phyloP scores from a whole-genome alignment of 2,888 invertebrate genomes.

The Caenorhabditis sp. region DNA sequence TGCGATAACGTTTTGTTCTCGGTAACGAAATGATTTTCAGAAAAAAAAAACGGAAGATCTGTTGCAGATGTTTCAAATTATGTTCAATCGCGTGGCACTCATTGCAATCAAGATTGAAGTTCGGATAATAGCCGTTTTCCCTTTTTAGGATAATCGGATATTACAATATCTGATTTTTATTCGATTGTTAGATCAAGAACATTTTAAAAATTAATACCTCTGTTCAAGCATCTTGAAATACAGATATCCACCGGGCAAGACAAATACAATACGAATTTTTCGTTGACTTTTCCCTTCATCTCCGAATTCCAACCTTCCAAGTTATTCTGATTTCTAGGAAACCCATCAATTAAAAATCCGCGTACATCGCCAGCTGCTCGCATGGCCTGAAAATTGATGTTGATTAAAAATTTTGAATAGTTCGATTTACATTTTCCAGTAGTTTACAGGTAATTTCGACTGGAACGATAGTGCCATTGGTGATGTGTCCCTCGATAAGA shows the following conservation, averaged over 20 bases:
- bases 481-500: conserved; percentile 89
- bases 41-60: not conserved
- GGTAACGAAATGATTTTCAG: not conserved
- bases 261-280: conserved; percentile 89
- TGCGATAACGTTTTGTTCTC: too few species aligned
- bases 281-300: conserved; percentile 81
- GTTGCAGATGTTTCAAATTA: too few species aligned
- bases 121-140: too few species aligned
- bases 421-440: conserved; percentile 81
- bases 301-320: conserved; percentile 87
- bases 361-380: conserved; percentile 52
- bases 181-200: too few species aligned
- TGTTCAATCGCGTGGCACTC: too few species aligned
- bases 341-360: conserved; percentile 92
- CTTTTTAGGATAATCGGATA: too few species aligned
- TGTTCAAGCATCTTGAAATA: conserved; percentile 83
- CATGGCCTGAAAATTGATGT: conserved; percentile 69
- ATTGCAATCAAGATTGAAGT: too few species aligned
- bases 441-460: conserved; percentile 96
- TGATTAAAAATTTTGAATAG: not conserved
- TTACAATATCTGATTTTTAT: too few species aligned
- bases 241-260: conserved; percentile 86
- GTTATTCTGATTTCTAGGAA: conserved; percentile 95
- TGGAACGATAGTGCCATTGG: conserved; percentile 92
- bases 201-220: too few species aligned